phyloP scores from a whole-genome alignment of 2,888 invertebrate species.

The Plusia festucae region DNA sequence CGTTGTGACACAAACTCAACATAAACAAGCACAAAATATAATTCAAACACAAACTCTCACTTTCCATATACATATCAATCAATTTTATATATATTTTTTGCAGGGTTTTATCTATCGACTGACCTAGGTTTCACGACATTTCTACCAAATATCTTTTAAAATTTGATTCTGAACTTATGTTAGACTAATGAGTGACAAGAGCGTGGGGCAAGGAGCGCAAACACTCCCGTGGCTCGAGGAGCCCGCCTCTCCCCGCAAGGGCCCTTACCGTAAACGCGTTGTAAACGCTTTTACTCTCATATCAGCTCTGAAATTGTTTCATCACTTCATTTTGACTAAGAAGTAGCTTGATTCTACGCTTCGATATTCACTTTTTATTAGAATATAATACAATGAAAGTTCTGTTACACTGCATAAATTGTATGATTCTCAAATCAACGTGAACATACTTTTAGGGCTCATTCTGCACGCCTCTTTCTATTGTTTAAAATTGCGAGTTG shows the following conservation, averaged over 20 bases:
- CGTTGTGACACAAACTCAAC: constrained; percentile 13
- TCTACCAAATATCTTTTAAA: background rate
- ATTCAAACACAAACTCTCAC: background rate
- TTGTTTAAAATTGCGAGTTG: too few relatives aligned
- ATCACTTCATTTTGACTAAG: constrained; percentile 66
- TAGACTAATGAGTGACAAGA: constrained; percentile 56
- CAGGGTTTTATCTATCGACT: too few relatives aligned
- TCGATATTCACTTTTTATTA: constrained; percentile 11
- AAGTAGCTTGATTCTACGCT: constrained; percentile 12
- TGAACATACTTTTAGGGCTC: too few relatives aligned
- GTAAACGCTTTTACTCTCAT: constrained; percentile 64
- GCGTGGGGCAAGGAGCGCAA: constrained; percentile 62
- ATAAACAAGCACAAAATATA: too few relatives aligned
- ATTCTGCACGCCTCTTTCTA: too few relatives aligned
- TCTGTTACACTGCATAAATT: too few relatives aligned
- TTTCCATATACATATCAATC: too few relatives aligned
- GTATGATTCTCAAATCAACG: too few relatives aligned
- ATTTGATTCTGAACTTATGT: background rate
- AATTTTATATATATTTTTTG: too few relatives aligned
- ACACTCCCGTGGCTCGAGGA: constrained; percentile 65
- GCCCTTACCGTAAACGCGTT: constrained; percentile 71
- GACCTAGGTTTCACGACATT: too few relatives aligned
- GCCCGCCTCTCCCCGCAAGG: constrained; percentile 60
- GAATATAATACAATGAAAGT: too few relatives aligned
- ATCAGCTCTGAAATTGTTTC: constrained; percentile 66